Evolutionary conservation across 2,113 vertebrate genomes (phyloP).

Genomic region (Dissostichus mawsoni): DNA sequence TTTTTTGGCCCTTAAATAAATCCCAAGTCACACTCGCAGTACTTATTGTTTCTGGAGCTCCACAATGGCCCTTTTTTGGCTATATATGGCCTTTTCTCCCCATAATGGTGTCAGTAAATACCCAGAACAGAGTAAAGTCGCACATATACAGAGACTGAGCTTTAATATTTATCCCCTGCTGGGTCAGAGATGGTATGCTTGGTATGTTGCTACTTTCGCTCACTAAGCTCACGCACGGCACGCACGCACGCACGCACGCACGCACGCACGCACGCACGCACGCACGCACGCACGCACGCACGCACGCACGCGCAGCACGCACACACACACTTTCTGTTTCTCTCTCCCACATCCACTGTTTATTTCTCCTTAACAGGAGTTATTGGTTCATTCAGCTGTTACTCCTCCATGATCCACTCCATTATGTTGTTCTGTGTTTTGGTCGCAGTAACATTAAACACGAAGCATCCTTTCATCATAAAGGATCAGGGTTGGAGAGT

Average conservation of each 20-base stretch:
- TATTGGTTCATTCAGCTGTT: conserved; percentile 14
- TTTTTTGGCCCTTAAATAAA: background rate
- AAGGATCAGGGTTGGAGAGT: no score
- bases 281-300: conserved; percentile 10
- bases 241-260: background rate
- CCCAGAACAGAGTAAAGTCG: background rate
- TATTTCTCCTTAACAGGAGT: conserved; percentile 29
- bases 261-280: conserved; percentile 11
- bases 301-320: background rate
- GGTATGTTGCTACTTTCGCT: conserved; percentile 50
- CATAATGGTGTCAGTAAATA: background rate
- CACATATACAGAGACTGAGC: conserved; percentile 15
- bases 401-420: conserved; percentile 1
- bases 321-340: background rate
- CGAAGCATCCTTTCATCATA: background rate
- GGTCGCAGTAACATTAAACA: background rate
- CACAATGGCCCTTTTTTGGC: background rate
- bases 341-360: background rate
- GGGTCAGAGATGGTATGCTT: conserved; percentile 58
- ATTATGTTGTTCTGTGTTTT: background rate
- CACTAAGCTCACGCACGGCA: background rate
- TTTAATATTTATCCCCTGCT: conserved; percentile 55
- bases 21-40: background rate
- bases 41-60: conserved; percentile 4
- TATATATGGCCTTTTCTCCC: background rate